Evolutionary conservation across 1,140 invertebrate genomes (phyloP), one percentile per base, ranked within the genome.

Genomic region (Nebria ingens): DNA sequence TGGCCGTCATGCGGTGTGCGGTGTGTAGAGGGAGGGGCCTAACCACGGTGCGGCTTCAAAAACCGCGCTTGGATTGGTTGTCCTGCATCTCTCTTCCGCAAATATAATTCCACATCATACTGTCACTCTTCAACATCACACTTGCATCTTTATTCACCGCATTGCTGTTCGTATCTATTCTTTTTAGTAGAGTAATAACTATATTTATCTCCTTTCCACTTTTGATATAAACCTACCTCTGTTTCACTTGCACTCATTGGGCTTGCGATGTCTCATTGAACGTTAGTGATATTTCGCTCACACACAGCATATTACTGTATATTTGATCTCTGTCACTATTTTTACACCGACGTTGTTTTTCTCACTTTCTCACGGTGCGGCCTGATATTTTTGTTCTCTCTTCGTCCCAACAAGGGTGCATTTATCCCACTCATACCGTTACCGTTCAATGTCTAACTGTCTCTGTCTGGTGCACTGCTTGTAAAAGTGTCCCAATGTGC

Each of bases 41-140:
- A 68, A 71, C 69, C 69, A 65, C 68, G 64, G 58, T 58, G 58
- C 65, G 65, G 65, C 69, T 66, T 69, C 69, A 71, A 69, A 71
- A 71, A 71, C 69, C 69, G 59, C 68, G 67, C 64, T 62, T 66
- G 62, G 69, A 71, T 71, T 71, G 69, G 69, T 68, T 66, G 64
- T 63, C 56, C 56, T 51, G 62, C 64, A 62, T 65, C 63, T 65
- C 63, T 61, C 53, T 64, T 62, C 54, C 19, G 12, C 21, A 1
- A 21, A 51, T 21, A 2, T 13, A 9, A 50, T 21, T 17, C 12
- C 4, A 17, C 22, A 51, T 22, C 22, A 12, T 22, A 13, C 12
- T 12, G 6, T 51, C 21, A 13, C 21, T 21, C 19, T 51, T 12
- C 21, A 1, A 21, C 50, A 21, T 51, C 40, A 45, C 40, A 9